Base-by-base conservation (phyloP, 2,797 vertebrate species). In the Characodon lateralis region DNA sequence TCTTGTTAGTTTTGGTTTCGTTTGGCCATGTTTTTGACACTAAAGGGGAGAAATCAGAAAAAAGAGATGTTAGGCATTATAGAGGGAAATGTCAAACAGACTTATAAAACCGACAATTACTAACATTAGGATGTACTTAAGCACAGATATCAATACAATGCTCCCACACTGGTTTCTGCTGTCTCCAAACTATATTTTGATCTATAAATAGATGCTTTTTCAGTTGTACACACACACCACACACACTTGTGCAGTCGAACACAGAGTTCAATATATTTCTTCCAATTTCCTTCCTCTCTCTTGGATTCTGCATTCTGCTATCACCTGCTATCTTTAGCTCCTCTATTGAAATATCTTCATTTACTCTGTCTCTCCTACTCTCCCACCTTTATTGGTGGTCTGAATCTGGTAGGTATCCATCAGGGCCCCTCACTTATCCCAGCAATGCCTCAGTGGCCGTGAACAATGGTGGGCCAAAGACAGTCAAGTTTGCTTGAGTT, bases 371-470 rank as follows among this genome's bases (percentile, higher is more conserved):
- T 84, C 77, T 73, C 81, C 79, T 82, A 77, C 77, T 78, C 91
- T 89, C 88, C 78, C 87, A 89, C 88, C 95, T 95, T 83, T 93
- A 94, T 73, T 91, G 95, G 95, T 96, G 95, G 95, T 96, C 95
- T 81, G 74, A 81, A 53, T 86, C 87, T 90, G 90, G 92, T 91
- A 93, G 88, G 89, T 86, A 94, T 94, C 93, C 92, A 95, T 95
- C 95, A 94, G 95, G 95, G 95, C 82, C 95, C 95, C 94, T 94
- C 91, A 95, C 93, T 95, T 90, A 94, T 88, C 90, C 90, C 76
- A 22, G 83, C 55, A 73, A 93, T 85, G 95, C 95, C 81, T 96
- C 93, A 93, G 89, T 86, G 94, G 85, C 80, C 71, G 39, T 61
- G 89, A 92, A 95, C 94, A 95, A 94, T 94, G 83, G 90, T 43